phyloP scores from a whole-genome alignment of 2,888 invertebrate genomes.

The Hirtodrosophila duncani region DNA sequence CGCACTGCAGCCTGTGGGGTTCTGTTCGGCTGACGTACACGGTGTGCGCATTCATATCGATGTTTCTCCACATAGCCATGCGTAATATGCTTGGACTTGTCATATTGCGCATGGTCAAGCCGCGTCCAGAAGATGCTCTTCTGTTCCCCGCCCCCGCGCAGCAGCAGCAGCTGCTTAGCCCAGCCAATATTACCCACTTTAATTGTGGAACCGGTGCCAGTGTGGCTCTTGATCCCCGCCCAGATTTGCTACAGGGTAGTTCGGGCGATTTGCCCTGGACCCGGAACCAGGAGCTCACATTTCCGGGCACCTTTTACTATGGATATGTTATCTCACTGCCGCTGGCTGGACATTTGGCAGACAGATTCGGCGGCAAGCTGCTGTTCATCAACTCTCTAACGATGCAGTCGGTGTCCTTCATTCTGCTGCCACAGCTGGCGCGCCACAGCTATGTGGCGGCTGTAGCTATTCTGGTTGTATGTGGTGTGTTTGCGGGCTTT shows the following conservation, averaged over 20 bases:
- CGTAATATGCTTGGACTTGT: conserved; percentile 80
- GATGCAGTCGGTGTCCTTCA: conserved; percentile 76
- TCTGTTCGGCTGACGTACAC: conserved; percentile 76
- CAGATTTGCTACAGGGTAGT: too few relatives aligned
- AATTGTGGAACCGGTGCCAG: neutral
- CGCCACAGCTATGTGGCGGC: conserved; percentile 74
- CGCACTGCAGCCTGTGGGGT: conserved; percentile 55
- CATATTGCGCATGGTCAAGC: conserved; percentile 80
- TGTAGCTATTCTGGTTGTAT: conserved; percentile 76
- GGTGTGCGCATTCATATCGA: conserved; percentile 75
- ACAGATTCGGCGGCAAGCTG: conserved; percentile 77
- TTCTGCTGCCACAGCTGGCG: conserved; percentile 79
- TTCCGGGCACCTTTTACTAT: conserved; percentile 81
- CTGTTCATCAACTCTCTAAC: conserved; percentile 75
- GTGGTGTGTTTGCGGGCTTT: conserved; percentile 79
- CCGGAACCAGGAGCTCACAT: conserved; percentile 79
- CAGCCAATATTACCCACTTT: conserved; percentile 1
- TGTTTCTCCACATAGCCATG: conserved; percentile 76
- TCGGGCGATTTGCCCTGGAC: conserved; percentile 80
- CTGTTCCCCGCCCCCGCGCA: neutral
- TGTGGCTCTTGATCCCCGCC: too few relatives aligned
- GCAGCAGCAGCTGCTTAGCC: conserved; percentile 1
- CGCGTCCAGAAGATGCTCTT: conserved; percentile 52
- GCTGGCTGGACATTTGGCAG: conserved; percentile 77
- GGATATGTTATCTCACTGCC: conserved; percentile 78